phyloP scores from a whole-genome alignment of 2,113 vertebrate species.

The Sitta europaea region DNA sequence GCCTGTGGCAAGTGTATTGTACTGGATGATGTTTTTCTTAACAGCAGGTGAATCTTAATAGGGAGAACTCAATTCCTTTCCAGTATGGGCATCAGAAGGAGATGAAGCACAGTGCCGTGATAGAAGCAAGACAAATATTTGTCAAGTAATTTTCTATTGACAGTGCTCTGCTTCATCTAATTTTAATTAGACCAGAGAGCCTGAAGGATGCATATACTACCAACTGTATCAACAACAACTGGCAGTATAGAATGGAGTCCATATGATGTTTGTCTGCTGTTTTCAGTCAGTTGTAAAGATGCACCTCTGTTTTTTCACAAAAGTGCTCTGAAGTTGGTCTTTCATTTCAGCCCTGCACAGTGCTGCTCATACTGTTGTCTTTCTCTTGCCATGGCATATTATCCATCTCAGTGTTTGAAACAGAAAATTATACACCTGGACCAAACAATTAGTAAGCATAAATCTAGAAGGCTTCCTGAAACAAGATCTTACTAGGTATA shows the following conservation, averaged over 20 bases:
- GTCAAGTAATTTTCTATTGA: background rate
- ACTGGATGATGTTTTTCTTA: background rate
- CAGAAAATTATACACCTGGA: background rate
- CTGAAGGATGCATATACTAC: background rate
- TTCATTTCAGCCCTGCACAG: background rate
- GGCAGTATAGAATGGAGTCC: background rate
- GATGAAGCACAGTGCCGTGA: background rate
- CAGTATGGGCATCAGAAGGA: background rate
- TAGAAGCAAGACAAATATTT: background rate
- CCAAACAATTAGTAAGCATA: background rate
- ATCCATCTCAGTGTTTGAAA: background rate
- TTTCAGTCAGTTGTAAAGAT: background rate
- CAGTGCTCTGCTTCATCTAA: background rate
- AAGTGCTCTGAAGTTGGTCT: background rate
- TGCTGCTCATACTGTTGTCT: background rate
- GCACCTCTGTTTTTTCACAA: background rate
- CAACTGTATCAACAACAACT: background rate
- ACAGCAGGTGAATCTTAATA: background rate
- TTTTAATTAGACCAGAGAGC: background rate
- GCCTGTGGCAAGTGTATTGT: background rate
- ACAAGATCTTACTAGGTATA: background rate
- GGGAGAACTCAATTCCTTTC: background rate
- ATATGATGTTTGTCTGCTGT: background rate
- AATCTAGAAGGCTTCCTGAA: background rate
- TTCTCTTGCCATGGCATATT: background rate